Evolutionary conservation across 2,888 invertebrate species (phyloP), one percentile per base, ranked within the genome.

Genomic region (Sepioteuthis lessoniana): DNA sequence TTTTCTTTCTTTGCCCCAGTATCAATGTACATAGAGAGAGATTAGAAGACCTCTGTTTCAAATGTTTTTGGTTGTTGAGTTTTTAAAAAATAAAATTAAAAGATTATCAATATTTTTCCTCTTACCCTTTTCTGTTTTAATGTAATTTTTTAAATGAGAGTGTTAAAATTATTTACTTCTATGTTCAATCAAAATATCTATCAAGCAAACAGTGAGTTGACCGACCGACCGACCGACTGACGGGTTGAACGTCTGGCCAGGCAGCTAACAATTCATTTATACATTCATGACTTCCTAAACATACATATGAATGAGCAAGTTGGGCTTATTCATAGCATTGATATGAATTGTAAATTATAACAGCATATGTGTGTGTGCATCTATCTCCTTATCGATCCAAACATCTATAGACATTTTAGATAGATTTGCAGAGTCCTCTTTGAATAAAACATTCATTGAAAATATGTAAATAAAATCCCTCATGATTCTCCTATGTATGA

Each of bases 331-430:
- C 76, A 76, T 76, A 76, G 76, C n/a, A 76, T 76, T 76, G n/a
- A 76, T 76, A 76, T 16, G 76, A 76, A 76, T 76, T 76, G 76
- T 35, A 76, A 76, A 76, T 76, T 76, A 76, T 76, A 76, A 76
- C 76, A 19, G 76, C 76, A 76, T 76, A 76, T 76, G 76, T n/a
- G 76, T n/a, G 76, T 76, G n/a, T 35, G 76, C 76, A 76, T 76
- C 76, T 76, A 76, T 76, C 76, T 76, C n/a, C 76, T n/a, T 76
- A 76, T 76, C 76, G 76, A 76, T 76, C 76, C 76, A 76, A 76
- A 35, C 76, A 76, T 76, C 76, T 76, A 76, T 76, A 76, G 76
- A 76, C 76, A 76, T n/a, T 76, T 76, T 76, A 76, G 76, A 76
- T 76, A 76, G 76, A 76, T 76, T 76, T 76, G 76, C 76, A 35